Evolutionary conservation across 2,113 vertebrate genomes (phyloP).

Genomic region (Ageneiosus marmoratus): DNA sequence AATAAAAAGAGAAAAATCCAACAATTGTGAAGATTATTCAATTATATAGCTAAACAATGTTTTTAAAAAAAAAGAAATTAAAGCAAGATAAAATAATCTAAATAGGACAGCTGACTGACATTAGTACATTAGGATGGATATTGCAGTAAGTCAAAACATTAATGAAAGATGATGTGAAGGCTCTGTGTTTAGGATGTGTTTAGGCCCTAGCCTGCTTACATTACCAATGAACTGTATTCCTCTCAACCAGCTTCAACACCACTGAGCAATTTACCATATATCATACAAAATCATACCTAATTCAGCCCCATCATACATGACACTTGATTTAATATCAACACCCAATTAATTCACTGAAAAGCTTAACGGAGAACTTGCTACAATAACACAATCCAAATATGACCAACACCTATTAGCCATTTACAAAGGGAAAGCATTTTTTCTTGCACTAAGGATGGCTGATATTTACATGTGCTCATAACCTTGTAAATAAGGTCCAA

Average conservation of each 20-base stretch:
- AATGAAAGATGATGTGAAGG: slow-evolving; percentile 20
- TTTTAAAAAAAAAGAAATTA: slow-evolving; percentile 26
- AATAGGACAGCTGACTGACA: slow-evolving; percentile 34
- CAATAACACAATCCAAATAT: slow-evolving; percentile 27
- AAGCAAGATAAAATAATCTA: slow-evolving; percentile 30
- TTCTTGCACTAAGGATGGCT: slow-evolving; percentile 36
- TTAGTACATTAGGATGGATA: background rate
- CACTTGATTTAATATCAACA: slow-evolving; percentile 15
- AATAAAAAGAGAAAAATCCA: slow-evolving; percentile 73
- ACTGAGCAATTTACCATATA: slow-evolving; percentile 24
- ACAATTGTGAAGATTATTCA: slow-evolving; percentile 65
- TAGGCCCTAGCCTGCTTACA: slow-evolving; percentile 15
- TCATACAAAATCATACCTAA: slow-evolving; percentile 1
- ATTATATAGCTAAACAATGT: slow-evolving; percentile 5
- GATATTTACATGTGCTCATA: slow-evolving; percentile 51
- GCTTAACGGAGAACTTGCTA: slow-evolving; percentile 28
- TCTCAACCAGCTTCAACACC: background rate
- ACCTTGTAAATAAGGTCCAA: slow-evolving; percentile 36
- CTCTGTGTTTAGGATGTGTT: background rate
- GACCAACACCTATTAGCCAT: slow-evolving; percentile 44
- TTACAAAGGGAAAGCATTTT: slow-evolving; percentile 37
- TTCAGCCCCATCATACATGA: slow-evolving; percentile 7
- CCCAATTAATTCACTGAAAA: slow-evolving; percentile 44
- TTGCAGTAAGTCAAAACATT: slow-evolving; percentile 13
- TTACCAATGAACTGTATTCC: slow-evolving; percentile 10